Percentiles rank a stretch among this genome's conserved stretches.
phyloP scores from a whole-genome alignment of 2,797 vertebrate genomes.

The Pachyuromys duprasi region DNA sequence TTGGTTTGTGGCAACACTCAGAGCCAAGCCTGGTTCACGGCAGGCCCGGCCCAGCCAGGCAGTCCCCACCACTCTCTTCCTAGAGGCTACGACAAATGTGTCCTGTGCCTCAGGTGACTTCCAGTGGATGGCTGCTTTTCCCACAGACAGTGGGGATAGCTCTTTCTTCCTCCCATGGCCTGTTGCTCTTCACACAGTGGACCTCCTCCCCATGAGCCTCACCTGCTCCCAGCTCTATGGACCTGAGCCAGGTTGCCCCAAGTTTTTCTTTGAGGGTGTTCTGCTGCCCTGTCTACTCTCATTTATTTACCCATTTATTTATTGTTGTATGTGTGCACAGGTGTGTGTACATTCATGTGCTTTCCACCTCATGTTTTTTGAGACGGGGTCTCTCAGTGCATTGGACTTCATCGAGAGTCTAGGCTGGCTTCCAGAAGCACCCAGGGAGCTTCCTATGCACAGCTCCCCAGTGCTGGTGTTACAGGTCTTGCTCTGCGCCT shows the following conservation, averaged over 20 bases:
- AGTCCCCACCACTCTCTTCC: background rate
- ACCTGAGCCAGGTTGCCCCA: too few relatives aligned
- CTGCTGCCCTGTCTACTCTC: background rate
- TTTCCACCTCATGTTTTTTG: background rate
- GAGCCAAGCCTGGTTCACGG: background rate
- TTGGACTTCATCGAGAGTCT: background rate
- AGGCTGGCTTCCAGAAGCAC: background rate
- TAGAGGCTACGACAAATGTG: background rate
- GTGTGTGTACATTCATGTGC: background rate
- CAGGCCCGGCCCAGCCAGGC: background rate
- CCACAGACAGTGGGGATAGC: too few relatives aligned
- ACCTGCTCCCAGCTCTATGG: too few relatives aligned
- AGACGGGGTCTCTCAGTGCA: background rate
- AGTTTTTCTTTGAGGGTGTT: background rate
- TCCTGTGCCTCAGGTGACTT: background rate
- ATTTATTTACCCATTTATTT: background rate
- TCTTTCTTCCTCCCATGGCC: rapidly evolving
- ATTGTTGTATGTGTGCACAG: background rate
- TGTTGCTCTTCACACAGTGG: background rate
- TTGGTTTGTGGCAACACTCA: too few relatives aligned
- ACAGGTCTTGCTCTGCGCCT: background rate
- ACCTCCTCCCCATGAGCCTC: too few relatives aligned
- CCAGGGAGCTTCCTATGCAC: background rate
- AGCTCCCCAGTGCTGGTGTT: background rate
- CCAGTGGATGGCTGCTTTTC: background rate